A percentile compares a stretch with the other conserved stretches of the same genome.
These are phyloP conservation scores for Leucoma salicis DNA, from an alignment of 2,888 invertebrate species.

Conservation along the genomic window DNA sequence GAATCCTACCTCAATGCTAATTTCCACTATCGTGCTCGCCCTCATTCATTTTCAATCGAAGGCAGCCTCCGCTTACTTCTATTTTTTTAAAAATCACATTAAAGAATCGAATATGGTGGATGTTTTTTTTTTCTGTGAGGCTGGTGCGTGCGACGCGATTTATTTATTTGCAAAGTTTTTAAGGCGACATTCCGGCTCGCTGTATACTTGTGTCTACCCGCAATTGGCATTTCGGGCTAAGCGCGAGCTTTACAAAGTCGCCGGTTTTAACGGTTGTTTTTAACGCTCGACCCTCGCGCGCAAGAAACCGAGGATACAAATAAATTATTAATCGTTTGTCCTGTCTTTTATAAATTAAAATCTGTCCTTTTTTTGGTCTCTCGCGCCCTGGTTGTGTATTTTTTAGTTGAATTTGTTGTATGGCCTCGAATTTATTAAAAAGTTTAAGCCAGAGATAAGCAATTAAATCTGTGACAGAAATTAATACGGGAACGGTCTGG, in stretches of 20 bases:
- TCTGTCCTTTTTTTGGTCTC: conserved; percentile 72
- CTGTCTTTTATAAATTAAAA: conserved; percentile 83
- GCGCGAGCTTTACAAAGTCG: conserved; percentile 80
- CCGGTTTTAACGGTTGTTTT: conserved; percentile 81
- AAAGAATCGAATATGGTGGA: conserved; percentile 81
- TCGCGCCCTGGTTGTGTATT: conserved; percentile 59
- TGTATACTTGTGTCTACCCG: conserved; percentile 82
- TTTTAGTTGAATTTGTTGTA: conserved; percentile 73
- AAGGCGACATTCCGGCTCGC: conserved; percentile 80
- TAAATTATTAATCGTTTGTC: conserved; percentile 83
- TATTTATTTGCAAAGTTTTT: conserved; percentile 81
- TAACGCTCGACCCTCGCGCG: conserved; percentile 76
- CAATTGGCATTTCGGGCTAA: conserved; percentile 81
- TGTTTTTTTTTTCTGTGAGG: conserved; percentile 69
- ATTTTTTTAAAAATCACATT: conserved; percentile 80
- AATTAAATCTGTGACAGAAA: conserved; percentile 80
- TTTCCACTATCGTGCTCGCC: conserved; percentile 82
- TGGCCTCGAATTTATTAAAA: conserved; percentile 79
- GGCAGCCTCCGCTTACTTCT: conserved; percentile 72
- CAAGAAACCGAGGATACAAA: conserved; percentile 79
- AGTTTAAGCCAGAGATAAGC: conserved; percentile 77
- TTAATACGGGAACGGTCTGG: conserved; percentile 69
- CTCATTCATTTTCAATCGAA: conserved; percentile 83
- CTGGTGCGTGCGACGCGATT: conserved; percentile 79
- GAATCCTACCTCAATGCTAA: conserved; percentile 82